Conservation (phyloP, 2,113 vertebrate species). For the Dicentrarchus labrax region DNA sequence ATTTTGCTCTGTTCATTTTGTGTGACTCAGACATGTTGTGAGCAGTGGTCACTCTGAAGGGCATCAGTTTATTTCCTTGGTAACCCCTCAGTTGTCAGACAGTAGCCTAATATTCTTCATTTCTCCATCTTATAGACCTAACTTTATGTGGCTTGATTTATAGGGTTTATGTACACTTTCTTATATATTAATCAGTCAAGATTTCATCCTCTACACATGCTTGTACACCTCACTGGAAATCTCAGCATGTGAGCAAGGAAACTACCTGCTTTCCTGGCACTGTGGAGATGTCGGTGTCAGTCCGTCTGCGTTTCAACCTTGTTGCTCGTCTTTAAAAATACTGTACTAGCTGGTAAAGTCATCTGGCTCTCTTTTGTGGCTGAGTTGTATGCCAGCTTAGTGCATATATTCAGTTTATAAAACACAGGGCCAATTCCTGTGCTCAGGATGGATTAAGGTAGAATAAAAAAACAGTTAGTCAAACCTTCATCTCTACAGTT, state of each 20-base stretch:
- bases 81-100: background rate
- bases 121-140: background rate
- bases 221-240: background rate
- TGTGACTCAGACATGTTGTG: constrained; percentile 6
- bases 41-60: constrained; percentile 16
- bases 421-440: background rate
- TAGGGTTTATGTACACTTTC: background rate
- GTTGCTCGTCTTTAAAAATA: background rate
- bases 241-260: background rate
- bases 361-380: background rate
- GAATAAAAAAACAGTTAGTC: background rate
- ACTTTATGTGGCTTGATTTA: background rate
- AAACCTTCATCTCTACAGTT: constrained; percentile 13
- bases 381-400: background rate
- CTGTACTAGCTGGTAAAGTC: background rate
- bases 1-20: background rate
- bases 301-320: background rate
- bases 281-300: background rate
- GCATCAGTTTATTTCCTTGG: background rate
- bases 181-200: background rate
- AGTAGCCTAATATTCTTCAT: background rate
- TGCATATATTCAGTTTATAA: background rate
- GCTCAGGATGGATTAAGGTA: background rate
- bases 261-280: background rate
- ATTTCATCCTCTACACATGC: background rate